Evolutionary conservation across 2,797 vertebrate species (phyloP).

Genomic region (Sebastes diaconus): DNA sequence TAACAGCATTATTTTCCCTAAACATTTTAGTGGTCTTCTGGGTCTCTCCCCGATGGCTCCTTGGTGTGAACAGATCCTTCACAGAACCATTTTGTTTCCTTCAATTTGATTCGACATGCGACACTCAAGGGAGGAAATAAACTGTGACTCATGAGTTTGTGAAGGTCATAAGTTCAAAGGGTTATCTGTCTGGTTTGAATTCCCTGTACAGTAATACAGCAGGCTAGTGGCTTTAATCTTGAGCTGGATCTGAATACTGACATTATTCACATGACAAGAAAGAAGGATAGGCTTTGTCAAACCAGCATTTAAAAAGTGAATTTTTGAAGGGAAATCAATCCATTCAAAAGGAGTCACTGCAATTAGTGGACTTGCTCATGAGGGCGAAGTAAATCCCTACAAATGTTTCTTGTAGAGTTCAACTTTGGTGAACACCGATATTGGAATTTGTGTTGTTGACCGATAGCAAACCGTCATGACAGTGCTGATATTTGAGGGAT

Average conservation of each 20-base stretch:
- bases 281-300: neutral
- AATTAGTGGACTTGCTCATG: neutral
- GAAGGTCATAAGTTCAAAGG: neutral
- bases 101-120: neutral
- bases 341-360: neutral
- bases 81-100: neutral
- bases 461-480: neutral
- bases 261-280: neutral
- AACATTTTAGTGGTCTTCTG: constrained; percentile 37
- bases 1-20: constrained; percentile 33
- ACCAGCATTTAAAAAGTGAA: neutral
- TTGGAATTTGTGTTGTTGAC: neutral
- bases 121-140: neutral
- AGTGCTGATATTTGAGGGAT: neutral
- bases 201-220: neutral
- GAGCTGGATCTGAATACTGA: neutral
- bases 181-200: constrained; percentile 1
- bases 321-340: neutral
- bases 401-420: neutral
- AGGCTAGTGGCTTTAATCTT: neutral
- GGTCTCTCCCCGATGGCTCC: constrained; percentile 14
- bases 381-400: neutral
- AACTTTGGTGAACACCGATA: neutral
- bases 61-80: constrained; percentile 17
- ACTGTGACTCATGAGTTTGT: neutral